phyloP scores from a whole-genome alignment of 1,140 invertebrate species.

The Drosophila pachea region DNA sequence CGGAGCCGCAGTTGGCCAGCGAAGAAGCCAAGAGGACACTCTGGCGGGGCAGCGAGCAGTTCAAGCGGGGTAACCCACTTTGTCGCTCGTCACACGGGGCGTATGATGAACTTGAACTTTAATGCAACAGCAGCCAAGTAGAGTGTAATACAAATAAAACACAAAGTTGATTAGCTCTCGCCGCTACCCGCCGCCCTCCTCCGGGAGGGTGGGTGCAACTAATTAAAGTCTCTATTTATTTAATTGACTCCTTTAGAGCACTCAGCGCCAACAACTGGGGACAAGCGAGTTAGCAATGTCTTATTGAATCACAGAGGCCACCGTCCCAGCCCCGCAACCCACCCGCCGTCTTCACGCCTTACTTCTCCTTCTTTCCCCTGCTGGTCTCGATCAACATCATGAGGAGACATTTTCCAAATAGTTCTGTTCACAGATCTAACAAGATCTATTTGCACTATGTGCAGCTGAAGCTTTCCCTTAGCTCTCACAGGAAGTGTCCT shows the following conservation, averaged over 20 bases:
- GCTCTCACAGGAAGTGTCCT: too few species aligned
- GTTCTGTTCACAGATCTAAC: too few species aligned
- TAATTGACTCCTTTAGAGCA: slow-evolving; percentile 16
- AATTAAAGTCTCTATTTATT: slow-evolving; percentile 35
- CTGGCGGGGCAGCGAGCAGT: neutral
- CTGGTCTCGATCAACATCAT: too few species aligned
- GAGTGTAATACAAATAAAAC: slow-evolving; percentile 23
- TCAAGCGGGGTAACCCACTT: neutral
- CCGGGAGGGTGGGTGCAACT: neutral
- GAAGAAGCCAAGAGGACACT: neutral
- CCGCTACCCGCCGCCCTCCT: neutral
- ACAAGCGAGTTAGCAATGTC: neutral
- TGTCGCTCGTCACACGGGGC: slow-evolving; percentile 26
- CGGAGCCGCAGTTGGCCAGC: neutral
- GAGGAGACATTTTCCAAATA: too few species aligned
- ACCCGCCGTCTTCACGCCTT: too few species aligned
- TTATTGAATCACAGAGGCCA: slow-evolving; percentile 33
- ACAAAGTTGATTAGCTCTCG: slow-evolving; percentile 24
- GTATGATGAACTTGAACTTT: slow-evolving; percentile 42
- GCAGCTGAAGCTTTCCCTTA: too few species aligned
- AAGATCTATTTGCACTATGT: too few species aligned
- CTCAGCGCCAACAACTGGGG: slow-evolving; percentile 6
- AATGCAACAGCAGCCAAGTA: slow-evolving; percentile 4
- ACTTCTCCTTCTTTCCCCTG: neutral
- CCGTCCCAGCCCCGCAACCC: too few species aligned